Conservation (phyloP, 2,113 vertebrate genomes). For the Penelope pileata region DNA sequence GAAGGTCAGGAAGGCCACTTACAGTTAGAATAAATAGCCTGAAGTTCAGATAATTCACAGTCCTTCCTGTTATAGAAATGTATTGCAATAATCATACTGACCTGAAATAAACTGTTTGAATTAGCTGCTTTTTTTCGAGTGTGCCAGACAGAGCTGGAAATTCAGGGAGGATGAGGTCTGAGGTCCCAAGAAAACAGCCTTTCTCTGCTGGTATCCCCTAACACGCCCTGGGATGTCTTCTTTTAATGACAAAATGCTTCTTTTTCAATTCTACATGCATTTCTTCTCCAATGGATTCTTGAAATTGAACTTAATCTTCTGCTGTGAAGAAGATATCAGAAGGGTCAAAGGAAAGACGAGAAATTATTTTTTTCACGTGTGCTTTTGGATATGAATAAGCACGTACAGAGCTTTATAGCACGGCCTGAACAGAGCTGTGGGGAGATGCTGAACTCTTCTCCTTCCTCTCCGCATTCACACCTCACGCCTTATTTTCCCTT, state of each 20-base stretch:
- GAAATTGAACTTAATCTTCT: conserved; percentile 70
- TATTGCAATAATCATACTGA: conserved; percentile 18
- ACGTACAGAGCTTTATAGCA: not conserved
- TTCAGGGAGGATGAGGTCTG: conserved; percentile 42
- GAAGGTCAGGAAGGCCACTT: conserved; percentile 53
- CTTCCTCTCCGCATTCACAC: not conserved
- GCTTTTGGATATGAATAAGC: conserved; percentile 14
- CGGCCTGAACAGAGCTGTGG: not conserved
- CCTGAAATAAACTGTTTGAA: conserved; percentile 71
- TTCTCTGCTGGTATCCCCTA: conserved; percentile 40
- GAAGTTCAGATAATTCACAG: conserved; percentile 42
- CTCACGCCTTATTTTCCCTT: not conserved
- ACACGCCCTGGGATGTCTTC: conserved; percentile 3
- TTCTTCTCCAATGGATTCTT: conserved; percentile 61
- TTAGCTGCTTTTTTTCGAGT: conserved; percentile 69
- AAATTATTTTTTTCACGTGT: conserved; percentile 29
- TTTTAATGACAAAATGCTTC: conserved; percentile 61
- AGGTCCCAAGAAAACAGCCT: conserved; percentile 31
- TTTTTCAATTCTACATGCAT: conserved; percentile 64
- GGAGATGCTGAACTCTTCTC: conserved; percentile 11
- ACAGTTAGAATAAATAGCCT: conserved; percentile 70
- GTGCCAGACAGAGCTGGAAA: conserved; percentile 58
- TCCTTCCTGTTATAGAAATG: conserved; percentile 49
- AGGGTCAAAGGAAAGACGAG: conserved; percentile 59
- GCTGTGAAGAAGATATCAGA: conserved; percentile 60